phyloP scores from a whole-genome alignment of 2,113 vertebrate species.

The Phrynosoma blainvillii region DNA sequence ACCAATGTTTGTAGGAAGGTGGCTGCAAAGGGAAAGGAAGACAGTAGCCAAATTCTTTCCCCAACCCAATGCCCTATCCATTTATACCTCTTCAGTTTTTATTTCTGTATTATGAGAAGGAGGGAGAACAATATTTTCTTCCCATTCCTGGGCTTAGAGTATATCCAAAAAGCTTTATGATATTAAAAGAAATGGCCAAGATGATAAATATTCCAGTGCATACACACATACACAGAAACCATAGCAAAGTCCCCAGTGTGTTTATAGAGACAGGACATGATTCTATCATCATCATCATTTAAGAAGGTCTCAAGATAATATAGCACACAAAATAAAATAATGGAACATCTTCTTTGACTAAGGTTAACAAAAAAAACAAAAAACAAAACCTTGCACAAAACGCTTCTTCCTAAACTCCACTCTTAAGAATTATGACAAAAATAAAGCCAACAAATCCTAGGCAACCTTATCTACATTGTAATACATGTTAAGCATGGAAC shows the following conservation, averaged over 20 bases:
- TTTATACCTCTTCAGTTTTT: background rate
- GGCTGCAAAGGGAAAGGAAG: background rate
- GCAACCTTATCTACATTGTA: no score
- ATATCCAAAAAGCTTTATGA: background rate
- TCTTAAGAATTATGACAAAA: background rate
- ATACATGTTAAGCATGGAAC: no score
- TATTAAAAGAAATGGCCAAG: background rate
- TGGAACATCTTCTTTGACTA: background rate
- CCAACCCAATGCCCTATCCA: background rate
- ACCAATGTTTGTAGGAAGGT: background rate
- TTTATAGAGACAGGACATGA: background rate
- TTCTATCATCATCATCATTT: background rate
- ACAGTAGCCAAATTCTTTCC: background rate
- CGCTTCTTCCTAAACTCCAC: background rate
- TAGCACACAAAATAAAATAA: background rate
- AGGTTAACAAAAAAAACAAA: background rate
- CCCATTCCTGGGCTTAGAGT: background rate
- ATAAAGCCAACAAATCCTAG: background rate
- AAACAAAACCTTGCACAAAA: background rate
- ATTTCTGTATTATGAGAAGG: background rate
- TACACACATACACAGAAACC: background rate
- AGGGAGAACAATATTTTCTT: background rate
- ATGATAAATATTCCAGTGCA: background rate
- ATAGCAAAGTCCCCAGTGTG: background rate
- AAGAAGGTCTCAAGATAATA: background rate